Conservation (phyloP, 2,797 vertebrate species). For the Nannoperca australis region DNA sequence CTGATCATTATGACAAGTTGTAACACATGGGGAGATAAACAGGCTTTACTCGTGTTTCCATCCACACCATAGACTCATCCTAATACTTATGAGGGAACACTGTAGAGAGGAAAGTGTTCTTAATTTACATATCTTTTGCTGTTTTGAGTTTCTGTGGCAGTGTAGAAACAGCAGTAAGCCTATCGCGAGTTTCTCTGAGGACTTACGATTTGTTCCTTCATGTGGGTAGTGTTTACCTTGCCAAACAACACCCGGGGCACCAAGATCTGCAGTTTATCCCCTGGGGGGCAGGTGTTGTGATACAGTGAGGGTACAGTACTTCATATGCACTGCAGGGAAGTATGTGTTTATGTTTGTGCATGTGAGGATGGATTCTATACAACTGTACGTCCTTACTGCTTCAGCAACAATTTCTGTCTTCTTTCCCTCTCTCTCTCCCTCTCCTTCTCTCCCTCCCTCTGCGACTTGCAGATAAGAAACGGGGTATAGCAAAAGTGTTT, state of each 20-base stretch:
- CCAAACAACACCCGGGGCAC: conserved; percentile 59
- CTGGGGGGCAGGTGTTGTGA: conserved; percentile 23
- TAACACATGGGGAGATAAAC: conserved; percentile 30
- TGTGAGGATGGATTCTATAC: conserved; percentile 23
- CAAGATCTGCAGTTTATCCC: conserved; percentile 45
- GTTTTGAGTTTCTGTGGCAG: conserved; percentile 24
- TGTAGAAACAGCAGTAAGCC: conserved; percentile 37
- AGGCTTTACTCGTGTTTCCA: conserved; percentile 32
- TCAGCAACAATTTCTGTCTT: conserved; percentile 50
- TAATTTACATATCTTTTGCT: conserved; percentile 58
- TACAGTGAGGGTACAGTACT: conserved; percentile 46
- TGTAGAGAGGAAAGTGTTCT: conserved; percentile 26
- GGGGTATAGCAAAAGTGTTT: conserved; percentile 57
- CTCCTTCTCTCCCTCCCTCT: conserved; percentile 60
- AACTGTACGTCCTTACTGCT: conserved; percentile 44
- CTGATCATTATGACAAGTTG: conserved; percentile 52
- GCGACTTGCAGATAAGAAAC: conserved; percentile 74
- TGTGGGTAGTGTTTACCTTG: conserved; percentile 60
- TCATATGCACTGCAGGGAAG: conserved; percentile 24
- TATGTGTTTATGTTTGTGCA: conserved; percentile 26
- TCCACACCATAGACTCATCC: conserved; percentile 18
- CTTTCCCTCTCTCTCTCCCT: conserved; percentile 38
- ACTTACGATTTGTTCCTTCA: conserved; percentile 47
- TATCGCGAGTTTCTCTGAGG: conserved; percentile 45
- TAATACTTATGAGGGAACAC: conserved; percentile 29